phyloP scores from a whole-genome alignment of 2,113 vertebrate species.

The Passer domesticus region DNA sequence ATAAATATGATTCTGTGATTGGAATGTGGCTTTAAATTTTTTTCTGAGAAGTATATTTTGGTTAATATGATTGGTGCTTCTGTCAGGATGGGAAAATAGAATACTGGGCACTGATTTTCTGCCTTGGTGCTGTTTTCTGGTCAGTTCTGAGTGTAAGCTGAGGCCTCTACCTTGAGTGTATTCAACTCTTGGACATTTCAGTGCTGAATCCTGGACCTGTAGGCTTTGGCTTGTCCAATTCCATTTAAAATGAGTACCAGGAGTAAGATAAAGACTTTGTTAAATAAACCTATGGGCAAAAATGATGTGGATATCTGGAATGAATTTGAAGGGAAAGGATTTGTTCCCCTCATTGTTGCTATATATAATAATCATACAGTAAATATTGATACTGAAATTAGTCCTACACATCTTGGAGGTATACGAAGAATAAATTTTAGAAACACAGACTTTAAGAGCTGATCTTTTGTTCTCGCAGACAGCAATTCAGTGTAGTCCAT shows the following conservation, averaged over 20 bases:
- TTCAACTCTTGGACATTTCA: not conserved
- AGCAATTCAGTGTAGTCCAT: not conserved
- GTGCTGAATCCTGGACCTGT: not conserved
- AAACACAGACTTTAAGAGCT: not conserved
- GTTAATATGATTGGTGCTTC: not conserved
- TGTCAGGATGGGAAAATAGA: not conserved
- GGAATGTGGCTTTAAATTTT: not conserved
- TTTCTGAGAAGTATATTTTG: not conserved
- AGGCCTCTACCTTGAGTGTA: not conserved
- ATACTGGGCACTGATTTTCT: not conserved
- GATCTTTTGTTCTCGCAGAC: not conserved
- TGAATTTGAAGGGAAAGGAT: not conserved
- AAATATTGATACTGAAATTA: not conserved
- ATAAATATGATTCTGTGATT: constrained; percentile 29
- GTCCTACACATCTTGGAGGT: not conserved
- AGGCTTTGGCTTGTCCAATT: not conserved
- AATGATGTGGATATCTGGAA: not conserved
- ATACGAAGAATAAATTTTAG: not conserved
- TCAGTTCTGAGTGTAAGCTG: not conserved
- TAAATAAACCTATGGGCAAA: not conserved
- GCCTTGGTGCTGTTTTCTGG: not conserved
- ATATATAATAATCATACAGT: not conserved
- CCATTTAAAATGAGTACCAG: not conserved
- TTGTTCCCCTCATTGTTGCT: not conserved
- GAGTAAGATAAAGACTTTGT: not conserved